phyloP scores from a whole-genome alignment of 2,888 invertebrate species.

The Drosophila quinaria region DNA sequence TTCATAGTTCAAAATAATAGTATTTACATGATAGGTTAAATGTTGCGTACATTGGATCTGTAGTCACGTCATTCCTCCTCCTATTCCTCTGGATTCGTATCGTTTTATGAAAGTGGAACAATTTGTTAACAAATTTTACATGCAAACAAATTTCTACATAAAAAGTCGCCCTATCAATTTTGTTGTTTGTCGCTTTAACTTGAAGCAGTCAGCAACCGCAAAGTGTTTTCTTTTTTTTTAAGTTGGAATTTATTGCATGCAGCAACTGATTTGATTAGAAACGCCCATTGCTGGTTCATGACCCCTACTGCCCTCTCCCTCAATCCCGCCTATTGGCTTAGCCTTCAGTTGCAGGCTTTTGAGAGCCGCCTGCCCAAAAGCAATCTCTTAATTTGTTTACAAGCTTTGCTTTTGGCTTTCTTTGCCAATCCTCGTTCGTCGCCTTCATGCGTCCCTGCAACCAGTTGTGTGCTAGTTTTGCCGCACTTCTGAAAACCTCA shows the following conservation, averaged over 20 bases:
- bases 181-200: conserved; percentile 58
- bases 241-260: conserved; percentile 73
- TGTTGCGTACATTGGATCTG: not conserved
- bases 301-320: not conserved
- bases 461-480: conserved; percentile 56
- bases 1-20: conserved; percentile 45
- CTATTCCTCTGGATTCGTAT: not conserved
- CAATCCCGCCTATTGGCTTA: conserved; percentile 67
- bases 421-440: too few relatives aligned
- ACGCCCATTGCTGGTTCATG: conserved; percentile 66
- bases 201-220: conserved; percentile 43
- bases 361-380: conserved; percentile 75
- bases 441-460: too few relatives aligned
- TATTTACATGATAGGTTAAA: conserved; percentile 41
- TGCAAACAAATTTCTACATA: conserved; percentile 57
- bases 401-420: conserved; percentile 78
- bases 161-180: conserved; percentile 57
- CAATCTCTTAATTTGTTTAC: conserved; percentile 79
- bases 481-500: conserved; percentile 70
- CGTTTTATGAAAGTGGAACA: conserved; percentile 35
- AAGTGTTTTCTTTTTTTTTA: conserved; percentile 42
- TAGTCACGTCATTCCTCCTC: conserved; percentile 33
- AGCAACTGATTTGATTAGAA: conserved; percentile 80
- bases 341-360: conserved; percentile 72
- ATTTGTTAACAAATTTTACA: conserved; percentile 61